Conservation (phyloP, 2,797 vertebrate species). For the Oreochromis grahami region DNA sequence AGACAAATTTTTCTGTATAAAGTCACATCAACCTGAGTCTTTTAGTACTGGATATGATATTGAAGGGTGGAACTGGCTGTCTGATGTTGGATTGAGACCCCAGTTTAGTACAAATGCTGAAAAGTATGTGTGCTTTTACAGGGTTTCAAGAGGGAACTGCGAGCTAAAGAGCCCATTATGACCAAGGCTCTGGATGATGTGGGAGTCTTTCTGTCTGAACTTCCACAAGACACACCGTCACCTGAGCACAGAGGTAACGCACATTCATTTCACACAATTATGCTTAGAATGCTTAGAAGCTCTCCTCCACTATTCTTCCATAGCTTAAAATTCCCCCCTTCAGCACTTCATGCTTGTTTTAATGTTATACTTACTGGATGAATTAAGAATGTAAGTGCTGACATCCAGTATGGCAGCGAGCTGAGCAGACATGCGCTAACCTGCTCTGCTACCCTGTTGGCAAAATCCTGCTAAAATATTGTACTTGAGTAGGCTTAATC, state of each 20-base stretch:
- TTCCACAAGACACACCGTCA: constrained; percentile 82
- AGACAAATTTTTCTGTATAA: fast-evolving
- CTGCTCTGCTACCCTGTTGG: neutral
- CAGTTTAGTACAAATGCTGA: neutral
- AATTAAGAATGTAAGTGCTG: neutral
- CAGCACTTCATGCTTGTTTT: neutral
- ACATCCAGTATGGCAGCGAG: neutral
- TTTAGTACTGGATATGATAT: fast-evolving
- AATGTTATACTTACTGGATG: neutral
- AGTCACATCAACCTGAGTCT: neutral
- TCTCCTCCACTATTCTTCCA: neutral
- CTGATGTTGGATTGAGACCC: neutral
- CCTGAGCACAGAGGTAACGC: constrained; percentile 87
- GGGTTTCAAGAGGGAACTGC: constrained; percentile 90
- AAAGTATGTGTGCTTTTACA: constrained; percentile 61
- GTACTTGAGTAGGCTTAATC: neutral
- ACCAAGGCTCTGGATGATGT: constrained; percentile 87
- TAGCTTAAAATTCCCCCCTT: neutral
- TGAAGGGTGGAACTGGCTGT: neutral
- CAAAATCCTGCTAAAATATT: neutral
- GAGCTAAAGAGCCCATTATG: constrained; percentile 89
- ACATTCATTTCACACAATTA: neutral
- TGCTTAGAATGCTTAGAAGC: neutral
- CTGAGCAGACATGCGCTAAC: neutral
- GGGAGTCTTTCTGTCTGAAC: constrained; percentile 82